Base-by-base conservation (phyloP, 53 echinoderm and acorn worm genomes). In the Luidia sarsii region DNA sequence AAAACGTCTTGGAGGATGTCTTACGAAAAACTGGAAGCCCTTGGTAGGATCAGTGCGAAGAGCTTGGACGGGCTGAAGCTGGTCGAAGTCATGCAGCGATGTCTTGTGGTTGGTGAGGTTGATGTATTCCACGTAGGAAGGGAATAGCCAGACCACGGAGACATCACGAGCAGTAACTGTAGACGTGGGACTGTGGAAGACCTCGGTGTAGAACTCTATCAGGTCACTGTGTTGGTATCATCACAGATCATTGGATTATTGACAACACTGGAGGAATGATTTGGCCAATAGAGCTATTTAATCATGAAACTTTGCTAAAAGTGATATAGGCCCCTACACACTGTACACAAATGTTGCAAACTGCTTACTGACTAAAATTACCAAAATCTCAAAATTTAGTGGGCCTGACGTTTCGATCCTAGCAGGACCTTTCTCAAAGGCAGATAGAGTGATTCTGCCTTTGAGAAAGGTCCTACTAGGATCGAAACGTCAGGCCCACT, bases 181-280 rank as follows among this genome's bases (percentile, higher is more conserved):
- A 34, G 92, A 92, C 11, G 65, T 56, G 0, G 88, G 85, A 56
- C 85, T 80, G 50, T 92, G 92, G 38, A 54, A 69, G 7, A 92
- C 61, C 57, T 88, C 88, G 15, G 92, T 88, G 65, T 88, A 92
- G 46, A 88, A 92, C 51, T 92, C 92, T 19, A 92, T 38, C 1
- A 73, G 22, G 23, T 92, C 88, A 2, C 92, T 92, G 46, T 2
- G 43, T 43, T n/a, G n/a, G n/a, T n/a, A n/a, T n/a, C n/a, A n/a
- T n/a, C n/a, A n/a, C n/a, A n/a, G n/a, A n/a, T n/a, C n/a, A n/a
- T n/a, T n/a, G n/a, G n/a, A n/a, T n/a, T n/a, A n/a, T n/a, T n/a
- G n/a, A n/a, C n/a, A n/a, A n/a, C n/a, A n/a, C n/a, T n/a, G n/a
- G n/a, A n/a, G n/a, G n/a, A n/a, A n/a, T n/a, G n/a, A n/a, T n/a